phyloP scores from a whole-genome alignment of 2,797 vertebrate species.

The Sebastes steindachneri region DNA sequence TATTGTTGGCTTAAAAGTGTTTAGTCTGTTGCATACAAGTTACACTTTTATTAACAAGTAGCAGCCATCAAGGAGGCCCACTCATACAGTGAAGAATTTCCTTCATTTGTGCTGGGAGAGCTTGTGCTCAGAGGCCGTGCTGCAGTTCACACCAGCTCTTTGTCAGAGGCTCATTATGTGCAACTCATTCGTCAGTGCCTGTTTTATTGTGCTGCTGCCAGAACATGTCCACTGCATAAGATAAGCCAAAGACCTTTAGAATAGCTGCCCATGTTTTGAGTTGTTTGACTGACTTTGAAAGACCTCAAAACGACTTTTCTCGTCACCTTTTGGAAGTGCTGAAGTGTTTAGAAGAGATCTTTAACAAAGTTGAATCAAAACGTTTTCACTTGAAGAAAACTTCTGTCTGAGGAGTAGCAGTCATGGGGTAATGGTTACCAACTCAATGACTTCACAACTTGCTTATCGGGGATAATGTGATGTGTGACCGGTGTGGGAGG shows the following conservation, averaged over 20 bases:
- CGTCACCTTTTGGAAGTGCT: background rate
- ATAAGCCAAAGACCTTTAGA: slow-evolving; percentile 35
- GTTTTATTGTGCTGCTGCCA: slow-evolving; percentile 54
- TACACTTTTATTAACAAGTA: background rate
- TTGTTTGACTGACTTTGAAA: slow-evolving; percentile 30
- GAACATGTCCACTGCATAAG: slow-evolving; percentile 44
- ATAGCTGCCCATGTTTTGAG: slow-evolving; percentile 21
- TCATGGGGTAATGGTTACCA: background rate
- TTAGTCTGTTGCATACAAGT: too few relatives aligned
- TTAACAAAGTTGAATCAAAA: background rate
- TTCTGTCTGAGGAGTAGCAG: background rate
- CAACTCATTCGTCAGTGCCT: slow-evolving; percentile 40
- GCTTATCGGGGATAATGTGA: slow-evolving; percentile 32
- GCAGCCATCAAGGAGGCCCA: slow-evolving; percentile 50
- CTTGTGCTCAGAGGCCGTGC: slow-evolving; percentile 51
- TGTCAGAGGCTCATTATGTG: slow-evolving; percentile 57
- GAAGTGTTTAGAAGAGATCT: background rate
- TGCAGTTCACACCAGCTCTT: slow-evolving; percentile 72
- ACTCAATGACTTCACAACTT: slow-evolving; percentile 8
- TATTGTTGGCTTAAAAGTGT: too few relatives aligned
- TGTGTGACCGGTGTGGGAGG: slow-evolving; percentile 29
- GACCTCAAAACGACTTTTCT: slow-evolving; percentile 3
- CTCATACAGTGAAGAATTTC: slow-evolving; percentile 79
- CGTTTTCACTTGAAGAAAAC: background rate
- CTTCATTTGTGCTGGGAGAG: slow-evolving; percentile 69